Base-by-base conservation (phyloP, 2,113 vertebrate genomes). In the Passer domesticus region DNA sequence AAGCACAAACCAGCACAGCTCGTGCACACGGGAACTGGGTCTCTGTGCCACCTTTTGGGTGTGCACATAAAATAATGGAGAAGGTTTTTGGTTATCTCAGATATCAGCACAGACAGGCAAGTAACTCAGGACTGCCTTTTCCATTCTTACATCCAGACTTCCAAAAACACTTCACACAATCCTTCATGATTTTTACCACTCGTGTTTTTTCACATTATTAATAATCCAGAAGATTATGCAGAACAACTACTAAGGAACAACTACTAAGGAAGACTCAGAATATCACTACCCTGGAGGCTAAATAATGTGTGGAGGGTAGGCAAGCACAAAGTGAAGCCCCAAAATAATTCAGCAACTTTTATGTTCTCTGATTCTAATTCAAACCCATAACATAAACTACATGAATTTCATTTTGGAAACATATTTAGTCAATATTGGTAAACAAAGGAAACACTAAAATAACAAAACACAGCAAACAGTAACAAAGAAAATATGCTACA, bases 11-110 rank as follows among this genome's bases (percentile, higher is more conserved):
- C 70, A 55, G 70, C 69, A 41, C 24, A 53, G 37, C 43, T 33
- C 0, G 1, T 12, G 55, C 67, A 80, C 43, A 23, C 0, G 2
- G 24, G 33, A 89, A 69, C 19, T 7, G 31, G 7, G 30, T 6
- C 55, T 67, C 75, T 80, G 28, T 30, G 70, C 20, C 39, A 55
- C 10, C 44, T 82, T 67, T 28, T 39, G 31, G 14, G 35, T 11
- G 58, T 2, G 74, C 21, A 69, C 3, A 3, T 33, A 52, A 84
- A 64, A 67, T 21, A 81, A 56, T 0, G 2, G 37, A 37, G 39
- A 43, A 63, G n/a, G 35, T 2, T 74, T 86, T 13, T 53, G 33
- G 24, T n/a, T 63, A 31, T 22, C n/a, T 22, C 41, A n/a, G 43
- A 3, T 39, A 66, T 7, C 43, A 33, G 74, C 33, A 76, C 31